Conservation (phyloP, 1,140 invertebrate genomes). For the Rhopalosiphum maidis region DNA sequence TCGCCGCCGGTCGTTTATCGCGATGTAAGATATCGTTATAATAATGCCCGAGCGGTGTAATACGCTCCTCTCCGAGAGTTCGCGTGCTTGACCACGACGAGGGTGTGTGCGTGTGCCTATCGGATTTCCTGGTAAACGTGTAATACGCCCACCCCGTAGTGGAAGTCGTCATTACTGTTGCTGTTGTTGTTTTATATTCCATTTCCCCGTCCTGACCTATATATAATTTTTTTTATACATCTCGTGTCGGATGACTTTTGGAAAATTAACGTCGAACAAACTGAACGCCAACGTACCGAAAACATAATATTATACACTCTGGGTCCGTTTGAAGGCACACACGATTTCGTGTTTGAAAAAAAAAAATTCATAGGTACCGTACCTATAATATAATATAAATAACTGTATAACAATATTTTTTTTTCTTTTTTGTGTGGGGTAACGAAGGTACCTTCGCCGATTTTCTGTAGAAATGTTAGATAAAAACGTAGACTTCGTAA, state of each 20-base stretch:
- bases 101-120: background rate
- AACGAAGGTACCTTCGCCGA: background rate
- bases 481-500: background rate
- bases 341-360: background rate
- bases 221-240: background rate
- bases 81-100: background rate
- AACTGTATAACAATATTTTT: background rate
- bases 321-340: background rate
- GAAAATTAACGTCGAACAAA: background rate
- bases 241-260: slow-evolving; percentile 12
- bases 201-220: background rate
- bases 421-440: background rate
- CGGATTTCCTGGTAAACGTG: background rate
- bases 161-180: background rate
- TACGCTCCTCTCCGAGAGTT: background rate
- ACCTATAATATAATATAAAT: background rate
- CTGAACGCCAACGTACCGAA: background rate
- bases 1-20: background rate
- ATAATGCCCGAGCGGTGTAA: background rate
- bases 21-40: background rate
- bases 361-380: background rate
- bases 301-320: background rate
- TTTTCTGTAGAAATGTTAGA: background rate
- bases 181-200: background rate
- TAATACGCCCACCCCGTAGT: background rate